Percentiles rank a stretch among this genome's conserved stretches.
Conservation (phyloP, 2,797 vertebrate genomes). For the Lepus oiostolus region DNA sequence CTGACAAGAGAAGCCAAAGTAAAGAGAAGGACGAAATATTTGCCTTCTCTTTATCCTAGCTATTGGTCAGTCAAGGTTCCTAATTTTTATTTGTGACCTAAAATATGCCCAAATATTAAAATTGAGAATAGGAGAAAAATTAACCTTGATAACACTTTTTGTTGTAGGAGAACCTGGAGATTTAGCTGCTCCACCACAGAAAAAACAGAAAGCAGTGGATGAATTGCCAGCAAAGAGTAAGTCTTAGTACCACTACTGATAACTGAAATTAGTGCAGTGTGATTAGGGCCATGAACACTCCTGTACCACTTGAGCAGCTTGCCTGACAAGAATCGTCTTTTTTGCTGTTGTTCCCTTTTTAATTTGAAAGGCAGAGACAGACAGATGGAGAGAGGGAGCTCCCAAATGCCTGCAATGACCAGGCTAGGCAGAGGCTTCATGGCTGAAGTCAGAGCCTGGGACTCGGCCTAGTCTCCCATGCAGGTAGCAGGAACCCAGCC, state of each 20-base stretch:
- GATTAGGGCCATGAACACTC: neutral
- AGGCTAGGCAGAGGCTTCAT: no score
- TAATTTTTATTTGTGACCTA: conserved; percentile 40
- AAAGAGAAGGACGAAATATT: neutral
- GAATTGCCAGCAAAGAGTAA: conserved; percentile 87
- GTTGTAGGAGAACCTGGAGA: conserved; percentile 76
- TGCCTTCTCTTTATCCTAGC: neutral
- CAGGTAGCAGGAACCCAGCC: no score
- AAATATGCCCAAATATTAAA: conserved; percentile 31
- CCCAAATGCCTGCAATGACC: no score
- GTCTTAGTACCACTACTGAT: neutral
- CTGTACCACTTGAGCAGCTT: neutral
- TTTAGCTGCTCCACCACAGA: conserved; percentile 76
- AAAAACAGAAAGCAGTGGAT: conserved; percentile 84
- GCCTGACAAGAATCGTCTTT: neutral
- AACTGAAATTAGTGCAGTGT: neutral
- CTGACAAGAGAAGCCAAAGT: neutral
- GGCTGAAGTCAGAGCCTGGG: no score
- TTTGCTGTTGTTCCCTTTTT: no score
- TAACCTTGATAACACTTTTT: neutral
- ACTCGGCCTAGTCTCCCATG: no score
- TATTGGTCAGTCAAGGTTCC: neutral
- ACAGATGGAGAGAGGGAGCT: no score
- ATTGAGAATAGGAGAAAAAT: neutral
- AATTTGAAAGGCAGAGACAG: no score